A percentile compares a stretch with the other conserved stretches of the same genome.
Conservation (phyloP, 2,888 invertebrate species). For the Dasypogon diadema region DNA sequence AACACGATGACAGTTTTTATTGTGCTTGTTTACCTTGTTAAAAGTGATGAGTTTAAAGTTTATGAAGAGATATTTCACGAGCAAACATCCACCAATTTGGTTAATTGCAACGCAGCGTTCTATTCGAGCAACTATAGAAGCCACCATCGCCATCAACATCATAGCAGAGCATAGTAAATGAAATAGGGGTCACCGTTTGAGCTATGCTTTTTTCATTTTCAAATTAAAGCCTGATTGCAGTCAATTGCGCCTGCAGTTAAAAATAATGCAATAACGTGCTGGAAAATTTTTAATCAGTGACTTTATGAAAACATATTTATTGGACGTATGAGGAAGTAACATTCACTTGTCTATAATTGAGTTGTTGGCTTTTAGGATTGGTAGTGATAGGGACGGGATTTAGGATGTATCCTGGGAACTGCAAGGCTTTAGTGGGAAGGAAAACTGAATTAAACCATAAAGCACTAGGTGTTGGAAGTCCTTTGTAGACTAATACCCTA, state of each 20-base stretch:
- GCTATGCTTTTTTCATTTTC: not conserved
- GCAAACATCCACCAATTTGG: conserved; percentile 33
- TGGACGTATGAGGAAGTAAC: not conserved
- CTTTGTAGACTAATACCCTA: no score
- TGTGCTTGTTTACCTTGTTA: conserved; percentile 39
- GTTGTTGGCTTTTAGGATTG: not conserved
- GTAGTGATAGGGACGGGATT: no score
- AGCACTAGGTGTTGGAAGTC: no score
- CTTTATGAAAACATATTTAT: not conserved
- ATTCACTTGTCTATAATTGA: not conserved
- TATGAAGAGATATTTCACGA: not conserved
- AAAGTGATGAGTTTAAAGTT: conserved; percentile 17
- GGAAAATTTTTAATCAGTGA: not conserved
- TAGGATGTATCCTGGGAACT: no score
- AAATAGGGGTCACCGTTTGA: not conserved
- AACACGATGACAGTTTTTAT: conserved; percentile 16
- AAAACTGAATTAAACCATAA: no score
- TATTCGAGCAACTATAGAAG: not conserved
- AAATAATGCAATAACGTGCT: not conserved
- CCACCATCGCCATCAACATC: not conserved
- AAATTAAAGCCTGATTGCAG: conserved; percentile 26
- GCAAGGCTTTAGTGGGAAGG: no score
- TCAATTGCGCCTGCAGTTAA: conserved; percentile 1
- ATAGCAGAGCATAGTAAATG: not conserved
- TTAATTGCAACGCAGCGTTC: conserved; percentile 28